Base-by-base conservation (phyloP, 1,140 invertebrate genomes). In the Drosophila burlai region DNA sequence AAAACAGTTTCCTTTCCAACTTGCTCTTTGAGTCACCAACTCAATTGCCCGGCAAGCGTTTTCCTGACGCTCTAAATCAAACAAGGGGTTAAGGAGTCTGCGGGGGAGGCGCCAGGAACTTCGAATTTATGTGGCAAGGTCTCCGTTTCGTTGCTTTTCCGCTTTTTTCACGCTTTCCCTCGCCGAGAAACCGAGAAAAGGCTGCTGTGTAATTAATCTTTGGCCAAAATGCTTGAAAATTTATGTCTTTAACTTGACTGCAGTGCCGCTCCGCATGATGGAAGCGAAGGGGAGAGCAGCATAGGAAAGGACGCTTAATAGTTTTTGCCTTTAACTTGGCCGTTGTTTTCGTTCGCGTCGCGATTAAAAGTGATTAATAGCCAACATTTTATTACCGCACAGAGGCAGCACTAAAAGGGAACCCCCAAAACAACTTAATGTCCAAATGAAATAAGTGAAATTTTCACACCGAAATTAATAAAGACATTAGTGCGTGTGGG, bases 341-440 rank as follows among this genome's bases (percentile, higher is more conserved):
- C 55, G 49, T 79, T 73, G 68, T 65, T 74, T 77, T 80, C 46
- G 81, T 74, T 77, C 66, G 71, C 76, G 65, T 49, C 73, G 63
- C 85, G 85, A 89, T 89, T 89, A 89, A 90, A 89, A 90, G 85
- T 90, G 85, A 90, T 90, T 90, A 90, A 90, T 90, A 85, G 79
- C 68, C 67, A 38, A 65, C 55, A 72, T 80, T 80, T 80, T 80
- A 80, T 80, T 80, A 74, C 69, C 60, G 43, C 74, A 73, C 54
- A 61, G 72, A 66, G 58, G 59, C 63, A 75, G 34, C 34, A 62
- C 21, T 50, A 83, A 61, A 61, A 36, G 69, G 59, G 40, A 45
- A 58, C 52, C 77, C 66, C 67, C 66, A 29, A 46, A 71, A 64
- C 77, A 90, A 89, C 78, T 89, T 90, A 81, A 90, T 89, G 78